Base-by-base conservation (phyloP, 2,113 vertebrate genomes). In the Solenodon paradoxus region DNA sequence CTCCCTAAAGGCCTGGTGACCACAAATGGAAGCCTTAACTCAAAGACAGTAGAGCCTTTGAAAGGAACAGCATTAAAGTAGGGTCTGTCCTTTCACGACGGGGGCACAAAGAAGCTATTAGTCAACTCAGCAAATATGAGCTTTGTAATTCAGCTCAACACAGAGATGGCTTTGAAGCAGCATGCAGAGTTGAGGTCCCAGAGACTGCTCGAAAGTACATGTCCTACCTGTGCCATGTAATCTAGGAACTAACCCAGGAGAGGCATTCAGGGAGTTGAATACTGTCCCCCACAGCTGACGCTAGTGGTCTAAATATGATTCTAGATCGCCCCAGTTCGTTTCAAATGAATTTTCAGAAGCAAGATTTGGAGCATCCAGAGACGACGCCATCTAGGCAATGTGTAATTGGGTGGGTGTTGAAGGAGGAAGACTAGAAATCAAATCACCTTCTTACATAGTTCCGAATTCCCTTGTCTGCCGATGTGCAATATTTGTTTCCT, bases 21-120 rank as follows among this genome's bases (percentile, higher is more conserved):
- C 88, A 96, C 86, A 93, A 81, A 84, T 59, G 72, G n/a, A 71
- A 97, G 96, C 51, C 96, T 86, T 69, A 97, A 86, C 88, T 79
- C 68, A 51, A 59, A 95, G 83, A 96, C 92, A 97, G 94, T 84
- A 74, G 68, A 71, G 95, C 75, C 45, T 72, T 94, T 97, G 96
- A 94, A 77, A 85, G 5, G 26, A 88, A 64, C 63, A 92, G 91
- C 89, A 95, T 66, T 88, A 93, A 97, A 97, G 94, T 40, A 74
- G 90, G 90, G 59, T 78, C 91, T 96, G 94, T 9, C 4, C 94
- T 98, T 97, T 96, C 89, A 96, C 26, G 45, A 97, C 3, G 91
- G 86, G n/a, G 92, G 69, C 40, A 93, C 88, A 95, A n/a, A 94
- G 88, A 97, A 95, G 69, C 94, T 45, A 77, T 95, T 87, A 53